Evolutionary conservation across 2,888 invertebrate species (phyloP).

Genomic region (Volucella inanis): DNA sequence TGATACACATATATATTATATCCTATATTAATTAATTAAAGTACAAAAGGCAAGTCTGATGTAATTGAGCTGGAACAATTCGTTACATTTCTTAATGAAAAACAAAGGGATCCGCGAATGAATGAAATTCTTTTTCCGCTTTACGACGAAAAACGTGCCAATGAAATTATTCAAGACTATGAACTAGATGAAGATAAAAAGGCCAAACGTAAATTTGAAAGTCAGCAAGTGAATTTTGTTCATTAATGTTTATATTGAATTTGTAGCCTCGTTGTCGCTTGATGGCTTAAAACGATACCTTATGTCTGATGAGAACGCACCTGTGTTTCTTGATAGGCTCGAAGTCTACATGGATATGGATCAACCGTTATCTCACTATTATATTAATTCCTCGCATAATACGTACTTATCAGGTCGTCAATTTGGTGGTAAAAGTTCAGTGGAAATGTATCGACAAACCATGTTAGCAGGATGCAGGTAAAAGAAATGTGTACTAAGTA

Average conservation of each 20-base stretch:
- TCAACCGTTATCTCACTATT: slow-evolving; percentile 98
- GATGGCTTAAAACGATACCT: slow-evolving; percentile 98
- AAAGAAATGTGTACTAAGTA: slow-evolving; percentile 71
- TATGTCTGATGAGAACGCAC: slow-evolving; percentile 99
- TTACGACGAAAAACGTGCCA: slow-evolving; percentile 96
- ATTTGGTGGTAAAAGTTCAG: slow-evolving; percentile 98
- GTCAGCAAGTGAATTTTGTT: not conserved
- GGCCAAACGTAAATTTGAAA: slow-evolving; percentile 76
- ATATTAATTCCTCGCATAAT: slow-evolving; percentile 99
- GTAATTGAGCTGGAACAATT: slow-evolving; percentile 93
- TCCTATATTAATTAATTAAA: slow-evolving; percentile 81
- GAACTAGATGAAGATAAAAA: slow-evolving; percentile 90
- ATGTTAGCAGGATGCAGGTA: slow-evolving; percentile 97
- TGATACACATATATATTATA: not conserved
- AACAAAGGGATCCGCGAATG: slow-evolving; percentile 98
- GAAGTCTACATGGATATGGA: slow-evolving; percentile 99
- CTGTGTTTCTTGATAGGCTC: slow-evolving; percentile 98
- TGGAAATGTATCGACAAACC: slow-evolving; percentile 99
- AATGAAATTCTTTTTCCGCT: slow-evolving; percentile 99
- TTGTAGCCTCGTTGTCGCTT: slow-evolving; percentile 91
- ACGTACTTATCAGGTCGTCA: slow-evolving; percentile 97
- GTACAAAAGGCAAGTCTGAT: slow-evolving; percentile 95
- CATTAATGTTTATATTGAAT: not conserved
- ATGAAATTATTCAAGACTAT: slow-evolving; percentile 96
- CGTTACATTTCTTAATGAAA: slow-evolving; percentile 96